Base-by-base conservation (phyloP, 1,140 invertebrate genomes). In the Bombus pyrosoma region DNA sequence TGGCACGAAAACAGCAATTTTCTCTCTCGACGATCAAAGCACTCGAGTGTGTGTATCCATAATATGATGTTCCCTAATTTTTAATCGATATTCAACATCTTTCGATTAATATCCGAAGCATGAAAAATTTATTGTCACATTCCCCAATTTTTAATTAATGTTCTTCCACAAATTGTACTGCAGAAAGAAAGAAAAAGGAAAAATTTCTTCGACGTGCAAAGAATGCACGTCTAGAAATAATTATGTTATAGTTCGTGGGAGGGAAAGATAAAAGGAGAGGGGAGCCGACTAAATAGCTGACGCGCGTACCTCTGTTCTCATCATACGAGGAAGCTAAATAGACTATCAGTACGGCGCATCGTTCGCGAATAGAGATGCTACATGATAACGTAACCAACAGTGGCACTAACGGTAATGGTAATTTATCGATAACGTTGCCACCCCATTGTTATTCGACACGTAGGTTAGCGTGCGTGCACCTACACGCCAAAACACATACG, bases 331-430 rank as follows among this genome's bases (percentile, higher is more conserved):
- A 79, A 85, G 76, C 68, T 73, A 80, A 80, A 80, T 85, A 80
- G 83, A 72, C 76, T 80, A 85, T 85, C 77, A n/a, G 76, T 43
- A 34, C 53, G 76, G 77, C 41, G 32, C 76, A 85, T 85, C 83
- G 77, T 85, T 81, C 79, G 83, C 71, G 84, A 81, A 81, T 85
- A 74, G 79, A 81, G 84, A 85, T 85, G 79, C 78, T 28, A 57
- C 79, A n/a, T 62, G 84, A 85, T 85, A 81, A 68, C 84, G 78
- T 85, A 85, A 85, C 84, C 84, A 75, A 47, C 71, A 85, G 84
- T 85, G 79, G 79, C 78, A 85, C 69, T 85, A 85, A 85, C 84
- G 84, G 84, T 81, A 81, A 85, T 81, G 84, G 78, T 85, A 85
- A 85, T 85, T 85, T 85, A 81, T 81, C 78, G 78, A 81, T 81